These are phyloP conservation scores for Sipunculus nudus DNA, from an alignment of 2,888 invertebrate genomes.

Conservation along the genomic window DNA sequence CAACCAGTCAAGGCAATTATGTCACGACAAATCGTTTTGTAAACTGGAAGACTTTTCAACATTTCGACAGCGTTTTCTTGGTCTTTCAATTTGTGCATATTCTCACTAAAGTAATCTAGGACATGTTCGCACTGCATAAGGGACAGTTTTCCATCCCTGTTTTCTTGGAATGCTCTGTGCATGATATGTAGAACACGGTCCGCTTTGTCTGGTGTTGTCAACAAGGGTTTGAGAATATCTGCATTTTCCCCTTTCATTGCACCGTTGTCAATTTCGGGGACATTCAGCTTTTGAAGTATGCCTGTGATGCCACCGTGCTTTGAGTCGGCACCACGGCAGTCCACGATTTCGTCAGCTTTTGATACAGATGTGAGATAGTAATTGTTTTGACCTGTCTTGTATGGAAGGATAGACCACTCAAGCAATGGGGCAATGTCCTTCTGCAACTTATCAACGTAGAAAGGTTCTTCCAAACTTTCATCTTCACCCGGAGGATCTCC, in stretches of 20 bases:
- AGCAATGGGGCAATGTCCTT: conserved; percentile 21
- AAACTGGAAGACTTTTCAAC: conserved; percentile 30
- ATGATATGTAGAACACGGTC: conserved; percentile 19
- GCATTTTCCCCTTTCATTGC: conserved; percentile 18
- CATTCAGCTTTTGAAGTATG: conserved; percentile 17
- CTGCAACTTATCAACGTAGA: too few relatives aligned
- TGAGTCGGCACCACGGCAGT: conserved; percentile 5
- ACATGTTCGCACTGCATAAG: conserved; percentile 18
- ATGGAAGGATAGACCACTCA: conserved; percentile 31
- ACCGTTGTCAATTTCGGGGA: conserved; percentile 27
- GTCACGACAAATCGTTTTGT: conserved; percentile 32
- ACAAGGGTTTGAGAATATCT: conserved; percentile 20
- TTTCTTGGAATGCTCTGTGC: conserved; percentile 2
- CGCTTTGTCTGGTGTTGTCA: conserved; percentile 34
- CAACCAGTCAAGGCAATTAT: conserved; percentile 25
- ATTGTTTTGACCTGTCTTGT: conserved; percentile 2
- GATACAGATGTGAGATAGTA: conserved; percentile 12
- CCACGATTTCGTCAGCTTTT: conserved; percentile 15
- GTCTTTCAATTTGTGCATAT: conserved; percentile 16
- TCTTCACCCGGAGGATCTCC: too few relatives aligned
- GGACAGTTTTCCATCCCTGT: neutral
- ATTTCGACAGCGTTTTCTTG: conserved; percentile 9
- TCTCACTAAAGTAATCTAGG: conserved; percentile 26
- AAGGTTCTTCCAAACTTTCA: too few relatives aligned
- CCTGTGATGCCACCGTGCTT: conserved; percentile 5